Evolutionary conservation across 2,113 vertebrate species (phyloP).

Genomic region (Tetrax tetrax): DNA sequence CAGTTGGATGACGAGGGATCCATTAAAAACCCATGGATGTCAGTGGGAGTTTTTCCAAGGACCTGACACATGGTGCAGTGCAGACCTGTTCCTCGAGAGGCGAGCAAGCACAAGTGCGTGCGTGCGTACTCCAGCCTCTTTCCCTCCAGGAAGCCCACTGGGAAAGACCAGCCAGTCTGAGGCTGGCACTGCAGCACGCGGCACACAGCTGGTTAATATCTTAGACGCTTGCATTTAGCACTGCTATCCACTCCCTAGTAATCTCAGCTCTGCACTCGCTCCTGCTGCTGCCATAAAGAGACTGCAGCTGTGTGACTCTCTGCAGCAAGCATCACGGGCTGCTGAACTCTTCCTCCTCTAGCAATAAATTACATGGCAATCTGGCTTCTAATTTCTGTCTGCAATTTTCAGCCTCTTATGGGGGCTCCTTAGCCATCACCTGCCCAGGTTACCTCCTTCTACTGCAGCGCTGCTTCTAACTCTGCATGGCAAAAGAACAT

Average conservation of each 20-base stretch:
- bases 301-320: not conserved
- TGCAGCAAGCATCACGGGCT: not conserved
- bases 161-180: not conserved
- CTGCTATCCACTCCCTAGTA: rapidly evolving
- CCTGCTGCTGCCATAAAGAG: not conserved
- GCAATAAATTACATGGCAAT: not conserved
- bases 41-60: not conserved
- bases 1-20: not conserved
- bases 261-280: not conserved
- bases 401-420: not conserved
- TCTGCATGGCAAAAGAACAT: not conserved
- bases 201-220: not conserved
- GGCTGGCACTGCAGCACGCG: not conserved
- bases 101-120: not conserved
- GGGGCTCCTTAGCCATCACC: not conserved
- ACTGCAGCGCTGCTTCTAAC: not conserved
- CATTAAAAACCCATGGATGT: not conserved
- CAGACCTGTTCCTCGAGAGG: not conserved
- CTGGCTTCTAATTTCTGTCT: not conserved
- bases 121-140: not conserved
- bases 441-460: not conserved
- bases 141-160: not conserved
- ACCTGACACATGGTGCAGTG: not conserved
- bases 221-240: not conserved
- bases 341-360: not conserved